Evolutionary conservation across 1,140 invertebrate species (phyloP), one percentile per base, ranked within the genome.

Genomic region (Drosophila pandora): DNA sequence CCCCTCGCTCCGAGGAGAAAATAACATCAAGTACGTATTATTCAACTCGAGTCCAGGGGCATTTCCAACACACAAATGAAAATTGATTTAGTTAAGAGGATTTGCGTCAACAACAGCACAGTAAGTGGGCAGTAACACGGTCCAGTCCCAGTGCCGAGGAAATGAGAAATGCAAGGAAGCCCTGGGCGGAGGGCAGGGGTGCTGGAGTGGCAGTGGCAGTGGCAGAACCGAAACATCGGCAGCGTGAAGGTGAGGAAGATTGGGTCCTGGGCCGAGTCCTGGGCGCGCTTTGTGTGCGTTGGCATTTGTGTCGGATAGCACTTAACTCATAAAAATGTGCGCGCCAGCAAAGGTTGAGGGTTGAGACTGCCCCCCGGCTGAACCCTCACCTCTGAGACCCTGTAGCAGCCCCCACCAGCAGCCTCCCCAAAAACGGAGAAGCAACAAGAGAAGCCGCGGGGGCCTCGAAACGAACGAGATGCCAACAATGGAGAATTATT

Each of bases 1-100:
- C n/a, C 41, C 13, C 41, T n/a, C 41, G 9, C 41, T 21, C 41
- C 6, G 41, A 13, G 2, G 60, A 6, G 25, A 28, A 28, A 28
- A 28, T 6, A 28, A 60, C 52, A 58, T 32, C 17, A 13, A 48
- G 56, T 34, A 28, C 61, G 74, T 56, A 76, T 76, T 76, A 82
- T 87, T 71, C 71, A 79, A 63, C 49, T 47, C 47, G 72, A 72
- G 71, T 83, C 71, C 49, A 65, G 49, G 43, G 62, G 83, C 55
- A 78, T 85, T 78, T 72, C 59, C 63, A 56, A 70, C 62, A 87
- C 83, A 88, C 76, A 88, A 82, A 87, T 87, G 83, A 87, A 88
- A 87, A 87, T 87, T 87, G 83, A 87, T 87, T 87, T 87, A 87
- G 79, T 88, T 87, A 87, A 87, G 83, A 87, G 83, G 83, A 87